phyloP scores from a whole-genome alignment of 2,888 invertebrate species.

The Odontocerum albicorne region DNA sequence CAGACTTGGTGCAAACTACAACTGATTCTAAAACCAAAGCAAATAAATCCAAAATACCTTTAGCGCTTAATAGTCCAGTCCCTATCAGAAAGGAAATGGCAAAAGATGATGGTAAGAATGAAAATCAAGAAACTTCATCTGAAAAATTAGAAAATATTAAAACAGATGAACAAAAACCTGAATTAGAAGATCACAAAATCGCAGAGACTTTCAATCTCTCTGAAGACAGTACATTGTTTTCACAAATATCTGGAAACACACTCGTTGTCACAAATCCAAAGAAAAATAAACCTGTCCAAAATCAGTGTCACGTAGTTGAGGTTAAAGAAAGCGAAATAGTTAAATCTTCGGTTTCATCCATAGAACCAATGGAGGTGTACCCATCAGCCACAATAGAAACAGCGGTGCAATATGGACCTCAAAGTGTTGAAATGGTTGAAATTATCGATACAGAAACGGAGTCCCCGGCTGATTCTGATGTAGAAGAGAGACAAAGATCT shows the following conservation, averaged over 20 bases:
- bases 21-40: slow-evolving; percentile 44
- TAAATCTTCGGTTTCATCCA: slow-evolving; percentile 61
- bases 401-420: slow-evolving; percentile 57
- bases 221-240: slow-evolving; percentile 68
- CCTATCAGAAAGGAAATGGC: slow-evolving; percentile 46
- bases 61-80: slow-evolving; percentile 50
- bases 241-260: slow-evolving; percentile 63
- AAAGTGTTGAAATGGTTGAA: slow-evolving; percentile 57
- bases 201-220: slow-evolving; percentile 66
- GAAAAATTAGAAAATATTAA: neutral
- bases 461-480: slow-evolving; percentile 44
- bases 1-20: slow-evolving; percentile 46
- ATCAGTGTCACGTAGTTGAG: slow-evolving; percentile 64
- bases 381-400: slow-evolving; percentile 57
- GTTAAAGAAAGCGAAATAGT: slow-evolving; percentile 70
- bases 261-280: slow-evolving; percentile 40
- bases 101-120: slow-evolving; percentile 44
- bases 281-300: slow-evolving; percentile 38
- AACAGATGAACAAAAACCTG: slow-evolving; percentile 5
- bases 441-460: slow-evolving; percentile 56
- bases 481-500: slow-evolving; percentile 29
- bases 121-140: slow-evolving; percentile 26
- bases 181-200: slow-evolving; percentile 46
- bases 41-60: slow-evolving; percentile 50
- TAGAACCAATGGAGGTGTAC: slow-evolving; percentile 49